Conservation (phyloP, 1,140 invertebrate genomes). For the Drosophila teissieri region DNA sequence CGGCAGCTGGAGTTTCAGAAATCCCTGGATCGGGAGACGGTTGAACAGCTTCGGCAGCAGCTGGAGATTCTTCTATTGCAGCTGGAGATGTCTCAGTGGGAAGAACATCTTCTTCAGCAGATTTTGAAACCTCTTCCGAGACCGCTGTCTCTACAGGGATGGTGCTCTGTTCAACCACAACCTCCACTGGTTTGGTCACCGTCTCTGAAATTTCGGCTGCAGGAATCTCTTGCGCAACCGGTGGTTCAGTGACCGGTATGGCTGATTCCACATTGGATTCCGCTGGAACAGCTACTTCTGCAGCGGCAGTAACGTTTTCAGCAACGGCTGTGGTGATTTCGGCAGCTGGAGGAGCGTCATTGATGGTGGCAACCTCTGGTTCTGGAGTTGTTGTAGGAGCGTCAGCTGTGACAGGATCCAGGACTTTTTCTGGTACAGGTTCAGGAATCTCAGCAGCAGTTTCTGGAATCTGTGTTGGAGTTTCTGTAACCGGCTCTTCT, state of each 20-base stretch:
- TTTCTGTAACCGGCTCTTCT: neutral
- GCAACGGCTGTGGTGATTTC: neutral
- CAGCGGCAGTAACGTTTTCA: neutral
- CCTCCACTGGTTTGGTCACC: neutral
- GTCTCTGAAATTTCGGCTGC: neutral
- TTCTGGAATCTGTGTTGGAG: neutral
- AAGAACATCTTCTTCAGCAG: neutral
- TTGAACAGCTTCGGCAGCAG: neutral
- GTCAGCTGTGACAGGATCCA: neutral
- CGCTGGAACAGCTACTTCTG: neutral
- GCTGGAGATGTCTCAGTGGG: neutral
- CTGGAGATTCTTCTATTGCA: neutral
- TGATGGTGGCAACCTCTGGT: neutral
- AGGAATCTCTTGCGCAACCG: neutral
- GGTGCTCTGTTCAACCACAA: neutral
- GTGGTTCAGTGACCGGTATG: neutral
- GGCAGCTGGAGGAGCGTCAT: neutral
- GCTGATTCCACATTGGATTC: neutral
- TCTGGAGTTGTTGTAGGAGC: neutral
- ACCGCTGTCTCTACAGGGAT: neutral
- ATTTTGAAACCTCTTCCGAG: neutral
- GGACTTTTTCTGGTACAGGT: neutral
- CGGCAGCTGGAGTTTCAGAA: neutral
- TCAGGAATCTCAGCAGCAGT: neutral
- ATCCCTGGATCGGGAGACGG: neutral